Evolutionary conservation across 2,113 vertebrate genomes (phyloP).

Genomic region (Agapornis roseicollis): DNA sequence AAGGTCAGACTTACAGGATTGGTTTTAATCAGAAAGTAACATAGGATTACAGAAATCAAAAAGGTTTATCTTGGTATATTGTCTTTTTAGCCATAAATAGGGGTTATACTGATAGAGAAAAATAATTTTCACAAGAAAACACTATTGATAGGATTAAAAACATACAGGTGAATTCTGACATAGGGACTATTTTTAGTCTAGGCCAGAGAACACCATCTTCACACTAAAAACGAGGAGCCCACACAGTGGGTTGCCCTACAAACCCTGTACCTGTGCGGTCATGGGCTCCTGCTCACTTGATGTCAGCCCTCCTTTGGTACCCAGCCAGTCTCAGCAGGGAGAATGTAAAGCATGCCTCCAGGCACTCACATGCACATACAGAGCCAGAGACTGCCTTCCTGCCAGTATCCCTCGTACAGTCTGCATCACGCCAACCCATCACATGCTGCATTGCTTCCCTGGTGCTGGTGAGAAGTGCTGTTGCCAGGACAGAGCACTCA

Average conservation of each 20-base stretch:
- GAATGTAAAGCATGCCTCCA: rapidly evolving
- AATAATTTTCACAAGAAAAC: background rate
- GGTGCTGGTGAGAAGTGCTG: background rate
- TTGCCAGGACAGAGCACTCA: background rate
- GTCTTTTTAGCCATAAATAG: background rate
- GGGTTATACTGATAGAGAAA: background rate
- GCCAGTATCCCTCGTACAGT: background rate
- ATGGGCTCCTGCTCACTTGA: background rate
- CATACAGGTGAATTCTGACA: background rate
- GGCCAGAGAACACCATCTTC: background rate
- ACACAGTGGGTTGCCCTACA: rapidly evolving
- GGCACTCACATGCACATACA: too few relatives aligned
- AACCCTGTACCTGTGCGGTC: rapidly evolving
- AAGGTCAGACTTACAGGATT: background rate
- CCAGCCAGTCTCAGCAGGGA: rapidly evolving
- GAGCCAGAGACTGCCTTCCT: background rate
- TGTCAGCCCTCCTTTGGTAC: background rate
- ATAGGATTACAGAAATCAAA: background rate
- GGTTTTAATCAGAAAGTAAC: slow-evolving; percentile 5
- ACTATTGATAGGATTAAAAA: background rate
- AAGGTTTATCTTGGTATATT: background rate
- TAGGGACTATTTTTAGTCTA: background rate
- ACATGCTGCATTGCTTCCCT: rapidly evolving
- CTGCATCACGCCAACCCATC: background rate
- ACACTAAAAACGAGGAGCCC: background rate